Evolutionary conservation across 2,888 invertebrate genomes (phyloP).

Genomic region (Luffia ferchaultella): DNA sequence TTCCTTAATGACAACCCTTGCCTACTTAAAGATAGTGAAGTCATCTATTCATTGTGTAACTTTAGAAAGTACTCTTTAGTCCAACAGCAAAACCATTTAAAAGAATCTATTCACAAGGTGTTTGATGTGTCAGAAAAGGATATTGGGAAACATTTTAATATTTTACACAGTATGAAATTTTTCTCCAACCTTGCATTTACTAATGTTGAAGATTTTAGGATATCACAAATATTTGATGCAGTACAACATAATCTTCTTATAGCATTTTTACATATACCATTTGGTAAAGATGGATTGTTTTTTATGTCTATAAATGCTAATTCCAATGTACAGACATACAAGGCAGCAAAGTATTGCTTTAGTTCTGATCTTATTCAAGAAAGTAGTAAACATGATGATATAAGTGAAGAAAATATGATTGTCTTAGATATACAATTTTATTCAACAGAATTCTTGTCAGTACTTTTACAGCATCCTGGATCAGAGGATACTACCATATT

Average conservation of each 20-base stretch:
- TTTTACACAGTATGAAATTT: conserved; percentile 61
- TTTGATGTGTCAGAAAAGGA: conserved; percentile 73
- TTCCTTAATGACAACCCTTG: conserved; percentile 79
- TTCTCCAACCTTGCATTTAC: conserved; percentile 32
- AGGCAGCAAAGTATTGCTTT: conserved; percentile 63
- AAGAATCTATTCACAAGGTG: conserved; percentile 69
- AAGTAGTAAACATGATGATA: conserved; percentile 18
- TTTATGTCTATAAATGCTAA: conserved; percentile 58
- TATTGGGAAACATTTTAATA: conserved; percentile 69
- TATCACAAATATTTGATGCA: conserved; percentile 57
- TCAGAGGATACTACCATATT: conserved; percentile 49
- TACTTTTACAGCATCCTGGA: conserved; percentile 68
- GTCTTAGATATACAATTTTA: conserved; percentile 81
- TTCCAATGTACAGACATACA: conserved; percentile 39
- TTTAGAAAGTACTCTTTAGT: conserved; percentile 79
- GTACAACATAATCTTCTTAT: conserved; percentile 56
- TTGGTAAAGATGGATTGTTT: conserved; percentile 48
- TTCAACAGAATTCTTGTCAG: conserved; percentile 74
- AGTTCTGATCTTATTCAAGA: conserved; percentile 38
- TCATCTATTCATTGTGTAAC: conserved; percentile 79
- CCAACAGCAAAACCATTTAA: conserved; percentile 80
- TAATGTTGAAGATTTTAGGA: conserved; percentile 29
- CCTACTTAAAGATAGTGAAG: conserved; percentile 70
- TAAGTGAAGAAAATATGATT: conserved; percentile 37
- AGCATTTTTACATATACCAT: conserved; percentile 47